Evolutionary conservation across 2,113 vertebrate species (phyloP).

Genomic region (Antidorcas marsupialis): DNA sequence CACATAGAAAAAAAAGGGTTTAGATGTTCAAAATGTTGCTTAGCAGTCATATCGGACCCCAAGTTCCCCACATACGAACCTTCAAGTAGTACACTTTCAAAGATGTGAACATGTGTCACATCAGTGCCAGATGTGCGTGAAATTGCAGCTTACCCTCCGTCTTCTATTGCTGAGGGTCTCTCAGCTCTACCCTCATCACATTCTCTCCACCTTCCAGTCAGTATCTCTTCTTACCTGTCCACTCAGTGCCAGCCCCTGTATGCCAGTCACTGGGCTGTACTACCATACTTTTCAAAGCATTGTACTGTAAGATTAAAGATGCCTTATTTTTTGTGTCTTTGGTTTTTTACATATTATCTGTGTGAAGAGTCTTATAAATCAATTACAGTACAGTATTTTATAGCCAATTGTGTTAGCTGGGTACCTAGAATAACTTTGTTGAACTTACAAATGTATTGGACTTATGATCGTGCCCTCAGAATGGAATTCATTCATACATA

Average conservation of each 20-base stretch:
- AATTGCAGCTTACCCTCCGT: accelerated
- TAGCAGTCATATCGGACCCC: neutral
- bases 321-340: neutral
- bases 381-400: neutral
- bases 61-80: neutral
- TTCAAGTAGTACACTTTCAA: neutral
- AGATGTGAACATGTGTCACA: accelerated
- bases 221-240: neutral
- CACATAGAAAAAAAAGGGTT: neutral
- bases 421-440: neutral
- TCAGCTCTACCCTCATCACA: neutral
- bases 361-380: neutral
- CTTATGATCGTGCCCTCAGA: neutral
- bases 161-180: neutral
- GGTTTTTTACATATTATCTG: neutral
- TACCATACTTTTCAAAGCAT: neutral
- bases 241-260: neutral
- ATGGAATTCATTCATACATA: neutral
- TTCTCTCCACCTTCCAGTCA: neutral
- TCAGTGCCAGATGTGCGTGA: neutral
- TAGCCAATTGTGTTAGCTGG: neutral
- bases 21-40: neutral
- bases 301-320: neutral
- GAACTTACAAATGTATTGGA: neutral
- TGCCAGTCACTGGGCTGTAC: neutral